Percentiles rank a stretch among this genome's conserved stretches.
Conservation (phyloP, 1,140 invertebrate genomes). For the Conus ventricosus region DNA sequence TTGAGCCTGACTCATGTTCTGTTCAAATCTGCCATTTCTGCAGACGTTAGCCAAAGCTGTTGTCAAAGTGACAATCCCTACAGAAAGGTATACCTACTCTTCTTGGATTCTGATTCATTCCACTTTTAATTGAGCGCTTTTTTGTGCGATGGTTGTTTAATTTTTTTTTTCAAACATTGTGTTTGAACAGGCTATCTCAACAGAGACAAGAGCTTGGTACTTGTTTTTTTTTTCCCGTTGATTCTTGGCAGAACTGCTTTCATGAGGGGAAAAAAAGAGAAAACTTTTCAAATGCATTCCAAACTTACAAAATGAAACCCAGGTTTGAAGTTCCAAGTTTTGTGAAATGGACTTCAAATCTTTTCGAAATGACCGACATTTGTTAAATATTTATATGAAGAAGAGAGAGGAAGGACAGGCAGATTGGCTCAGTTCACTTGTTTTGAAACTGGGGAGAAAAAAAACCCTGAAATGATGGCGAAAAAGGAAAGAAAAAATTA, state of each 20-base stretch:
- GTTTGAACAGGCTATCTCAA: constrained; percentile 14
- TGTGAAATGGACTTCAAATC: too few species aligned
- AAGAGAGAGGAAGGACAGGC: too few species aligned
- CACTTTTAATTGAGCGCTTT: not conserved
- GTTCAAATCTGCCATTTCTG: constrained; percentile 70
- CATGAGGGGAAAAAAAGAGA: not conserved
- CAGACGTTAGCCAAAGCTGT: constrained; percentile 91
- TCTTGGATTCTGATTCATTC: constrained; percentile 24
- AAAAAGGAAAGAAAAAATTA: not conserved
- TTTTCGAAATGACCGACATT: too few species aligned
- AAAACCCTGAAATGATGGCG: not conserved
- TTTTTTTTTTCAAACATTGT: not conserved
- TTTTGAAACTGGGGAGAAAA: too few species aligned
- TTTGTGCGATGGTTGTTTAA: not conserved
- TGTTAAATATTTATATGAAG: too few species aligned
- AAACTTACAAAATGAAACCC: too few species aligned
- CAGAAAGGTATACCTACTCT: constrained; percentile 85
- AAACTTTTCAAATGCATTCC: not conserved
- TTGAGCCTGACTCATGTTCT: constrained; percentile 41
- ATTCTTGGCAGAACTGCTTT: too few species aligned
- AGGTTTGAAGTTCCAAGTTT: too few species aligned
- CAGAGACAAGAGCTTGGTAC: constrained; percentile 27
- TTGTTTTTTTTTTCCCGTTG: not conserved
- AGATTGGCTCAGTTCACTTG: too few species aligned
- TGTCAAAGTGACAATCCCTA: constrained; percentile 99